Evolutionary conservation across 2,797 vertebrate species (phyloP).

Genomic region (Enteromius mattozi): DNA sequence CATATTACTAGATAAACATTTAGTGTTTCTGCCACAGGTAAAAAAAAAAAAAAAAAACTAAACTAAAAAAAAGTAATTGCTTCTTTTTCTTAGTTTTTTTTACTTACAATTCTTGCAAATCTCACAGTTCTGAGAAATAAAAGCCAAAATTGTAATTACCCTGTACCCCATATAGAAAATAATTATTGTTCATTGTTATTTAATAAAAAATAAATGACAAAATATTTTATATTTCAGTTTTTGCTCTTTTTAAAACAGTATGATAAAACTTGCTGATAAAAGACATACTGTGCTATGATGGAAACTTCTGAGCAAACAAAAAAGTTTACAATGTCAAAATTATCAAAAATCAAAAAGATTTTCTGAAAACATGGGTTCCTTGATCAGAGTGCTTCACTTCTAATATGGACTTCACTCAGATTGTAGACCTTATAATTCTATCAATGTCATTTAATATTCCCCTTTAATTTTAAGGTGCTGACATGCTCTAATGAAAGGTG

Average conservation of each 20-base stretch:
- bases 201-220: background rate
- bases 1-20: background rate
- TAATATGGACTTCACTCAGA: background rate
- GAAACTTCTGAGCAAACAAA: background rate
- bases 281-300: background rate
- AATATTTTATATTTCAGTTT: background rate
- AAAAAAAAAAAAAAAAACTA: too few species aligned
- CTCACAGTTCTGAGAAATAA: background rate
- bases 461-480: background rate
- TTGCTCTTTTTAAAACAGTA: background rate
- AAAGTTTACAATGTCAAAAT: background rate
- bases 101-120: background rate
- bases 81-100: too few species aligned
- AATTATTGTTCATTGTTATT: background rate
- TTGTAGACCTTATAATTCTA: background rate
- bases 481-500: background rate
- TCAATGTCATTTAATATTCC: background rate
- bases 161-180: background rate
- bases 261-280: background rate
- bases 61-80: too few species aligned
- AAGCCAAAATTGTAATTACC: background rate
- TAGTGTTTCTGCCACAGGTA: too few species aligned
- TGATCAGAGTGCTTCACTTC: background rate
- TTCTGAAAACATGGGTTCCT: background rate
- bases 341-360: too few species aligned